These are phyloP conservation scores for Rhyacophila evoluta DNA, from an alignment of 2,888 invertebrate genomes.

Conservation along the genomic window DNA sequence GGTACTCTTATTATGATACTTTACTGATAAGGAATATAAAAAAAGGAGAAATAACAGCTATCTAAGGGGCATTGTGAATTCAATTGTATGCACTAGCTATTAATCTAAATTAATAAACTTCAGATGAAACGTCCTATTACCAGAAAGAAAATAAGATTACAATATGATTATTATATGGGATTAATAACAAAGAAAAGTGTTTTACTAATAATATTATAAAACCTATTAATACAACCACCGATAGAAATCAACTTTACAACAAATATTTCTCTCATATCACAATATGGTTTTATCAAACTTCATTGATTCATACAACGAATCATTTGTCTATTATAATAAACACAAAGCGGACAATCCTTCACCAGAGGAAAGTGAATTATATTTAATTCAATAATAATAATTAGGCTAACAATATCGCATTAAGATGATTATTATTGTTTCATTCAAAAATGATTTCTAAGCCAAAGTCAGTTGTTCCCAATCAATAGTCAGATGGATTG, in stretches of 20 bases:
- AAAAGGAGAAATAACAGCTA: no score
- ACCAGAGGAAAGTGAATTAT: not conserved
- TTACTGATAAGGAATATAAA: no score
- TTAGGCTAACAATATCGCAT: not conserved
- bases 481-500: slow-evolving; percentile 33
- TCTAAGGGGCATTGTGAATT: no score
- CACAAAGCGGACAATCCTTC: not conserved
- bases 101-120: not conserved
- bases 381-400: not conserved
- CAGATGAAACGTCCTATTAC: not conserved
- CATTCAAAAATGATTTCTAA: not conserved
- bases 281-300: slow-evolving; percentile 9
- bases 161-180: not conserved
- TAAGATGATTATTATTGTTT: not conserved
- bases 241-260: slow-evolving; percentile 8
- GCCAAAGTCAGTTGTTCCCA: not conserved
- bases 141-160: not conserved
- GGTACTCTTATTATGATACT: no score
- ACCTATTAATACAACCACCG: slow-evolving; percentile 8
- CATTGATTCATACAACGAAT: slow-evolving; percentile 7
- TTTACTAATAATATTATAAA: slow-evolving; percentile 1
- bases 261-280: slow-evolving; percentile 5
- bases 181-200: slow-evolving; percentile 1
- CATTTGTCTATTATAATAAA: not conserved
- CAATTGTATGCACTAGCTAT: no score